Conservation (phyloP, 2,888 invertebrate genomes). For the Gryllus longicercus region DNA sequence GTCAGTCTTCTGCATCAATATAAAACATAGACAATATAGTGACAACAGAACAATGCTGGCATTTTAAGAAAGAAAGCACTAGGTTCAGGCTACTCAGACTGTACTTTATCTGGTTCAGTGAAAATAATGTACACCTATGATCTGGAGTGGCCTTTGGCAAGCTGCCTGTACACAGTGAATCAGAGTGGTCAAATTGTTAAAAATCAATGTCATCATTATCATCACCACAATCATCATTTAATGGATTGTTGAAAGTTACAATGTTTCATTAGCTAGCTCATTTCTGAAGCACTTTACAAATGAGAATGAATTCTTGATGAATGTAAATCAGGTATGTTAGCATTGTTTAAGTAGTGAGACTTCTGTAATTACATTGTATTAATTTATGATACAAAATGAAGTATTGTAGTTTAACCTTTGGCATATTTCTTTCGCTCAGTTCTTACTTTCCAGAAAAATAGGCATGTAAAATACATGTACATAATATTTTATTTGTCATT, state of each 20-base stretch:
- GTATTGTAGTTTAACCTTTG: background rate
- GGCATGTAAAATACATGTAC: background rate
- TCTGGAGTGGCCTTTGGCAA: background rate
- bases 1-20: conserved; percentile 11
- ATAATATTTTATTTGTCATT: background rate
- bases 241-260: too few relatives aligned
- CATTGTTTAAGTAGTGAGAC: too few relatives aligned
- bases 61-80: background rate
- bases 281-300: too few relatives aligned
- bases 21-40: background rate
- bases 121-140: background rate
- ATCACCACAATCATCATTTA: too few relatives aligned
- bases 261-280: too few relatives aligned
- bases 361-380: too few relatives aligned
- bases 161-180: conserved; percentile 5
- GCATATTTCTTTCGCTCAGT: background rate
- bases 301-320: too few relatives aligned
- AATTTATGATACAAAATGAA: too few relatives aligned
- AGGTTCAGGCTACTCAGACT: background rate
- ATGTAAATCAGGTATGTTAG: too few relatives aligned
- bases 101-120: background rate
- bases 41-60: conserved; percentile 17
- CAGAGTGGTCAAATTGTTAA: background rate
- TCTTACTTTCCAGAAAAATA: background rate
- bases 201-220: background rate